Percentiles rank a stretch among this genome's conserved stretches.
These are phyloP conservation scores for Tuberolachnus salignus DNA, from an alignment of 2,888 invertebrate species.

Conservation along the genomic window DNA sequence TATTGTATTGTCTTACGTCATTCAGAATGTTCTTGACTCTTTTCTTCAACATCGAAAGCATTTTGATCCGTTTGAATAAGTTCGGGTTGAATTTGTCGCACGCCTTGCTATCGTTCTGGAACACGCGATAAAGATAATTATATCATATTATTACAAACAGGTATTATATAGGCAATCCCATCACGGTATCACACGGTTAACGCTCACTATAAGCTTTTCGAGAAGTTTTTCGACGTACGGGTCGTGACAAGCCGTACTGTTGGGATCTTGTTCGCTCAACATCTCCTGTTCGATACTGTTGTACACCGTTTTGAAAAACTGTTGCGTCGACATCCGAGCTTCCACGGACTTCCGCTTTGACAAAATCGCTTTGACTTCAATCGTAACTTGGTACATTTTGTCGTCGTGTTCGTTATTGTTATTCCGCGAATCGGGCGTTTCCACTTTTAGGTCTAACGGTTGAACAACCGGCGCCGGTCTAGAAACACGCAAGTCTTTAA, in stretches of 20 bases:
- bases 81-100: constrained; percentile 13
- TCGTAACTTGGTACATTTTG: constrained; percentile 1
- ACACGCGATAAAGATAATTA: too few species aligned
- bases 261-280: constrained; percentile 34
- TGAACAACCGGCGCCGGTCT: constrained; percentile 19
- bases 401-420: background rate
- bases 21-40: constrained; percentile 25
- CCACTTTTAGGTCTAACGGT: constrained; percentile 30
- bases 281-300: constrained; percentile 47
- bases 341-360: constrained; percentile 9
- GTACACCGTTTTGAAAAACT: constrained; percentile 27
- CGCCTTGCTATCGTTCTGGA: constrained; percentile 4
- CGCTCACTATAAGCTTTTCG: constrained; percentile 27
- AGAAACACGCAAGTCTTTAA: background rate
- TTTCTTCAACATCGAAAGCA: constrained; percentile 47
- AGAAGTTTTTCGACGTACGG: constrained; percentile 29
- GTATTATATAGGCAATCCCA: background rate
- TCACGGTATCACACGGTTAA: too few species aligned
- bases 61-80: constrained; percentile 29
- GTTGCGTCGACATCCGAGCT: background rate
- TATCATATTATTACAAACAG: background rate
- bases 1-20: constrained; percentile 17
- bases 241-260: constrained; percentile 45
- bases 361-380: constrained; percentile 16
- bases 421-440: background rate